phyloP scores from a whole-genome alignment of 2,888 invertebrate genomes.

The Altica lythri region DNA sequence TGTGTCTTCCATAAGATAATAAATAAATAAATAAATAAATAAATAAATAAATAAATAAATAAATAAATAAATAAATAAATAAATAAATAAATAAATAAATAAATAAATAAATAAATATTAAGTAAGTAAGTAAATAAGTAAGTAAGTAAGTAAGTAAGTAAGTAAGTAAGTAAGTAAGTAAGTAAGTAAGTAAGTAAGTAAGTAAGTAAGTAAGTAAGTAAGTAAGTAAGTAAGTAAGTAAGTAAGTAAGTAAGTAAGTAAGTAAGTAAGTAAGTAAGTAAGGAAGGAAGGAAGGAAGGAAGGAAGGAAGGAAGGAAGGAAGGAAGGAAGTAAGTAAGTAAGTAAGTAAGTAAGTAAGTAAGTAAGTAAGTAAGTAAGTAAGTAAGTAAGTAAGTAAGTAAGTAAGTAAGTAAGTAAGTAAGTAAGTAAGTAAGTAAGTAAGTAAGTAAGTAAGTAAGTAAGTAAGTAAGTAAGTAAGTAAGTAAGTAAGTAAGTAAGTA shows the following conservation, averaged over 20 bases:
- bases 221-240: neutral
- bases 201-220: neutral
- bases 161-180: too few relatives aligned
- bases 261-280: neutral
- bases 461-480: neutral
- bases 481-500: neutral
- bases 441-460: neutral
- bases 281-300: neutral
- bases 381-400: neutral
- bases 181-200: too few relatives aligned
- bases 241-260: neutral
- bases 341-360: neutral
- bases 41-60: too few relatives aligned
- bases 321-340: neutral
- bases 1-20: too few relatives aligned
- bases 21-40: too few relatives aligned
- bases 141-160: too few relatives aligned
- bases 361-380: neutral
- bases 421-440: neutral
- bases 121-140: too few relatives aligned
- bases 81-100: too few relatives aligned
- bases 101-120: too few relatives aligned
- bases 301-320: neutral
- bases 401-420: neutral
- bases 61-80: too few relatives aligned